Conservation (phyloP, 2,888 invertebrate genomes). For the Coleophora flavipennella region DNA sequence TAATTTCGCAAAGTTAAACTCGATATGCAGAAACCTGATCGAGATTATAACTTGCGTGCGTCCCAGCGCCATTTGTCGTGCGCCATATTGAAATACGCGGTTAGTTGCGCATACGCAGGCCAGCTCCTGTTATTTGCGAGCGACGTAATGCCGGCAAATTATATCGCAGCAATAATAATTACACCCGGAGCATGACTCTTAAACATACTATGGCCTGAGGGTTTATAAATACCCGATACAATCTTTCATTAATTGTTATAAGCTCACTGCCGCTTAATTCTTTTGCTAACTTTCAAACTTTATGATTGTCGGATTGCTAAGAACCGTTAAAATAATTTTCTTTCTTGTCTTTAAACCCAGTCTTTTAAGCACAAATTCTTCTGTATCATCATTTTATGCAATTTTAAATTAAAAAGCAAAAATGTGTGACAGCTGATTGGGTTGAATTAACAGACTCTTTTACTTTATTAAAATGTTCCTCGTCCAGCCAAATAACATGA, state of each 20-base stretch:
- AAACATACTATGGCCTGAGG: conserved; percentile 13
- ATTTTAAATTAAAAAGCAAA: too few species aligned
- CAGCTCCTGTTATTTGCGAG: conserved; percentile 59
- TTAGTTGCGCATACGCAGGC: conserved; percentile 42
- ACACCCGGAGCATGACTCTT: conserved; percentile 31
- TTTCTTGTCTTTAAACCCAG: too few species aligned
- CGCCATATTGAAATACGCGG: conserved; percentile 32
- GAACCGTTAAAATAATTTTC: too few species aligned
- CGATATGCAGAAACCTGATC: conserved; percentile 56
- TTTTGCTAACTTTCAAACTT: conserved; percentile 20
- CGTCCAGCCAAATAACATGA: too few species aligned
- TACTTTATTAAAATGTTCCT: too few species aligned
- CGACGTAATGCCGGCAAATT: conserved; percentile 58
- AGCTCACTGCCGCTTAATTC: conserved; percentile 13
- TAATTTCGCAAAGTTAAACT: conserved; percentile 24
- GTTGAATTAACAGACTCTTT: too few species aligned
- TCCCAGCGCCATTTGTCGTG: conserved; percentile 52
- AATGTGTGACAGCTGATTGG: too few species aligned
- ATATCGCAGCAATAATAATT: conserved; percentile 47
- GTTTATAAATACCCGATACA: conserved; percentile 24
- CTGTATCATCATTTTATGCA: too few species aligned
- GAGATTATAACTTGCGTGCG: conserved; percentile 47
- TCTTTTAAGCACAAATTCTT: too few species aligned
- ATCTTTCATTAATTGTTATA: conserved; percentile 22
- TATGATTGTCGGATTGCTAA: too few species aligned